Conservation (phyloP, 1,140 invertebrate species). For the Calosoma granatense region DNA sequence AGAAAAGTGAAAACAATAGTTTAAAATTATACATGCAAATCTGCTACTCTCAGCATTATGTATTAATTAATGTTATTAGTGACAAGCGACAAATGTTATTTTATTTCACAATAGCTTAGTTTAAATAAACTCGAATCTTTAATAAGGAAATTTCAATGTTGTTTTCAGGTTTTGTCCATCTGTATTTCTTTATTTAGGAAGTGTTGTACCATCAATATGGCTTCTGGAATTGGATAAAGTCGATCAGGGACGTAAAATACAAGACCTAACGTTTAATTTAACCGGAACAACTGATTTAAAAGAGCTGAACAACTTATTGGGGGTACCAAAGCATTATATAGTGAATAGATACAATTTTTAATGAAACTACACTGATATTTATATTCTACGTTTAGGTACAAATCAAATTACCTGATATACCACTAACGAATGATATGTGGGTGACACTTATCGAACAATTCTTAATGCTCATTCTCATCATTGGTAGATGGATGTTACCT, state of each 20-base stretch:
- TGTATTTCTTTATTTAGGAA: conserved; percentile 70
- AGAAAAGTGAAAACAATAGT: neutral
- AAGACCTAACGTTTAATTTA: conserved; percentile 42
- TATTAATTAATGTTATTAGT: too few species aligned
- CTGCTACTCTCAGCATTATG: too few species aligned
- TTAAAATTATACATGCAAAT: too few species aligned
- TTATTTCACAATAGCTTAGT: too few species aligned
- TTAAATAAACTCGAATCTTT: too few species aligned
- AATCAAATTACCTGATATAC: conserved; percentile 48
- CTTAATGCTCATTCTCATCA: conserved; percentile 76
- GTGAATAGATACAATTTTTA: neutral
- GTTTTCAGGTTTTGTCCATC: conserved; percentile 72
- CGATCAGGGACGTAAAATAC: conserved; percentile 46
- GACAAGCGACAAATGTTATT: too few species aligned
- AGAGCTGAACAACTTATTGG: conserved; percentile 44
- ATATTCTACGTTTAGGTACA: conserved; percentile 33
- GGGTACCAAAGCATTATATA: conserved; percentile 31
- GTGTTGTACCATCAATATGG: conserved; percentile 78
- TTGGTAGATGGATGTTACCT: conserved; percentile 80
- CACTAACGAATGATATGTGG: conserved; percentile 66
- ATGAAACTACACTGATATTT: neutral
- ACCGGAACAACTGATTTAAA: conserved; percentile 41
- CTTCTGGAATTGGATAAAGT: conserved; percentile 74
- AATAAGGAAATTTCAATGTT: too few species aligned
- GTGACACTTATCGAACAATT: conserved; percentile 82